Evolutionary conservation across 2,113 vertebrate genomes (phyloP).

Genomic region (Murina feae): DNA sequence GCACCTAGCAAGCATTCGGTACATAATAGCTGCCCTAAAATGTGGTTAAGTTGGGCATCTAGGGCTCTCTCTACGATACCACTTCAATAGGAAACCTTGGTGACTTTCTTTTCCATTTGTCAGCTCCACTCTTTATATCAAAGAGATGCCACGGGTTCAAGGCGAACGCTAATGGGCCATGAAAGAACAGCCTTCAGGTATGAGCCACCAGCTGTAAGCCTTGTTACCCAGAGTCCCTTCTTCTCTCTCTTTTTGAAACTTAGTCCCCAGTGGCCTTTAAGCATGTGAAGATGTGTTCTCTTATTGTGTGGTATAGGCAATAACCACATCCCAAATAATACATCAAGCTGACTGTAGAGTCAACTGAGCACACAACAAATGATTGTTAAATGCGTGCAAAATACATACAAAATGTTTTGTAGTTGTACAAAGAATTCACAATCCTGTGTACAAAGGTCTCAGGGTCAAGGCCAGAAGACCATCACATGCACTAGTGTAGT

Average conservation of each 20-base stretch:
- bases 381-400: not conserved
- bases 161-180: not conserved
- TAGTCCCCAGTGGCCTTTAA: not conserved
- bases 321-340: not conserved
- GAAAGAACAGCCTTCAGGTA: conserved; percentile 15
- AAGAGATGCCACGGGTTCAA: not conserved
- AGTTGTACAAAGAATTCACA: not conserved
- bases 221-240: not conserved
- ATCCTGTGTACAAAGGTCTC: not conserved
- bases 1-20: not conserved
- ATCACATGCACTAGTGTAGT: not conserved
- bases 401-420: no score
- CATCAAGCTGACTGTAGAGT: not conserved
- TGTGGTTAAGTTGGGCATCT: not conserved
- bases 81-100: not conserved
- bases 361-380: not conserved
- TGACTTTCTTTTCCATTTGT: not conserved
- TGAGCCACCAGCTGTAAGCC: not conserved
- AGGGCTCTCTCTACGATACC: not conserved
- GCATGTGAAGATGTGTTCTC: not conserved
- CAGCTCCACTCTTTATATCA: not conserved
- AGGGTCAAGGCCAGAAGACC: not conserved
- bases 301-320: not conserved
- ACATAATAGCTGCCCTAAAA: not conserved
- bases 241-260: not conserved